Evolutionary conservation across 2,797 vertebrate genomes (phyloP).

Genomic region (Malacoraja senta): DNA sequence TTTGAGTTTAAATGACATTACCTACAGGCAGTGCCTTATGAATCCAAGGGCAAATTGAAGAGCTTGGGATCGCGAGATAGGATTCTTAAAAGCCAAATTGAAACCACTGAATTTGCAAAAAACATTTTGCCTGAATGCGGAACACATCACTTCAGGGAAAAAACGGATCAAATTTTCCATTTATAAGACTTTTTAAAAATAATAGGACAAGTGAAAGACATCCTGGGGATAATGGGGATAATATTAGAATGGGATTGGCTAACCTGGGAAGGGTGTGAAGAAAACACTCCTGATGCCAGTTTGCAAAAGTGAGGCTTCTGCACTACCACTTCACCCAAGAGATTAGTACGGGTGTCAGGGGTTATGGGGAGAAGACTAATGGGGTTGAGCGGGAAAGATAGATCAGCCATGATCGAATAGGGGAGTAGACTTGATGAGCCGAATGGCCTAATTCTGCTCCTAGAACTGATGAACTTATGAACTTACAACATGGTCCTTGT

Average conservation of each 20-base stretch:
- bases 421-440: no score
- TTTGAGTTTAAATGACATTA: not conserved
- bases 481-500: no score
- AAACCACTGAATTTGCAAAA: not conserved
- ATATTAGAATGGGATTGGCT: not conserved
- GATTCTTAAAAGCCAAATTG: not conserved
- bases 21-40: not conserved
- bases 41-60: not conserved
- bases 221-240: not conserved
- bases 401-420: no score
- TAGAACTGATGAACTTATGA: no score
- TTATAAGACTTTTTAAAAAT: not conserved
- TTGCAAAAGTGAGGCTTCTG: not conserved
- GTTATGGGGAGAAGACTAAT: no score
- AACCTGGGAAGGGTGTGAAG: not conserved
- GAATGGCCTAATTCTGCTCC: no score
- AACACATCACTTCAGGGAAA: not conserved
- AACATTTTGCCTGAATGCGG: not conserved
- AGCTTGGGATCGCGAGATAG: not conserved
- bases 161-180: not conserved
- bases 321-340: not conserved
- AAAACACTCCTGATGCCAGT: not conserved
- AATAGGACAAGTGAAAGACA: not conserved
- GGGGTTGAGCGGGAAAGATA: no score
- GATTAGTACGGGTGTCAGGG: no score